Percentiles rank a stretch among this genome's conserved stretches.
Conservation (phyloP, 30 jellyfish, hydroid and myxozoan genomes). For the Chrysaora quinquecirrha region DNA sequence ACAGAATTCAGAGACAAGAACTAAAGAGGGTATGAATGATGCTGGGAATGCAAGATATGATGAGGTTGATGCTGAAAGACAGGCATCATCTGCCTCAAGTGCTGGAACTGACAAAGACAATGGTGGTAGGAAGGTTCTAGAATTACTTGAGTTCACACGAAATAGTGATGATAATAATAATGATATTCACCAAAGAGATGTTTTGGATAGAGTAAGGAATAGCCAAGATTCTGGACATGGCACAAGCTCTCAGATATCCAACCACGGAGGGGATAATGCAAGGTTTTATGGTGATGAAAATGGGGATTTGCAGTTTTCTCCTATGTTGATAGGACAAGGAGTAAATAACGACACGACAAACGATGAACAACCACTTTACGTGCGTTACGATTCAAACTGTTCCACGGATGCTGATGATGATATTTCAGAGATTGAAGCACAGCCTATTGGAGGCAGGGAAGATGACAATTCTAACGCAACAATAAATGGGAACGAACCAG, state of each 20-base stretch:
- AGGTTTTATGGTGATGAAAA: background rate
- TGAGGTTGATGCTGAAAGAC: background rate
- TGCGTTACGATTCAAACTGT: too few relatives aligned
- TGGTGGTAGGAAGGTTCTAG: background rate
- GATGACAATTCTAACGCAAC: background rate
- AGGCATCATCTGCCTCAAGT: background rate
- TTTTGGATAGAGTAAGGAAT: background rate
- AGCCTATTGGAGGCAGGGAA: too few relatives aligned
- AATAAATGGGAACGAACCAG: background rate
- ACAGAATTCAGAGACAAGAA: background rate
- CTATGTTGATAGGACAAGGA: background rate
- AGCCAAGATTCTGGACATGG: constrained; percentile 9
- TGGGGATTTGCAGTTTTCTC: too few relatives aligned
- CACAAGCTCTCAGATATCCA: background rate
- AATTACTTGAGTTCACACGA: background rate
- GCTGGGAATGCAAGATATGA: background rate
- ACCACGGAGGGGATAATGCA: background rate
- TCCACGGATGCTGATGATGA: background rate
- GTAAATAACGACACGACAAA: background rate
- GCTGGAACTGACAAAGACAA: background rate
- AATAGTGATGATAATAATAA: background rate
- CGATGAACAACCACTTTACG: background rate
- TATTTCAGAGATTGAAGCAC: background rate
- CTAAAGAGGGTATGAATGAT: background rate
- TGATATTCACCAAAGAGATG: background rate